phyloP scores from a whole-genome alignment of 1,140 invertebrate species.

The Anoplophora glabripennis region DNA sequence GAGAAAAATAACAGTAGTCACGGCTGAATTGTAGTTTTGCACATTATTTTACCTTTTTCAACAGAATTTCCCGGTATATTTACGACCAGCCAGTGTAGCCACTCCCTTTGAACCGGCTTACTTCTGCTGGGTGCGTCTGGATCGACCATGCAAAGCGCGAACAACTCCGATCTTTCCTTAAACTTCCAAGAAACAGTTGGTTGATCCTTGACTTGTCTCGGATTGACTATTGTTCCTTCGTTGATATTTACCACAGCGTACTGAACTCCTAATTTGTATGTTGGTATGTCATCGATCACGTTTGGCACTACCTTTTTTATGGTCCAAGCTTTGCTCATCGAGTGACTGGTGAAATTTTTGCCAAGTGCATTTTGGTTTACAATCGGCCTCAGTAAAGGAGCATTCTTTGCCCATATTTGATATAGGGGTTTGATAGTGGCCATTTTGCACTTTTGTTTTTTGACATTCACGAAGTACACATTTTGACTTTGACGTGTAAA shows the following conservation, averaged over 20 bases:
- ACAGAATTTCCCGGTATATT: conserved; percentile 81
- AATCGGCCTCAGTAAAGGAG: no score
- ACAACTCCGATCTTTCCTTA: conserved; percentile 50
- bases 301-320: background rate
- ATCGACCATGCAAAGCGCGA: conserved; percentile 76
- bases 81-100: conserved; percentile 86
- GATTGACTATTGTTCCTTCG: conserved; percentile 1
- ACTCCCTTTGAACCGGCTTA: conserved; percentile 68
- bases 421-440: no score
- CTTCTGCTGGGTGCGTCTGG: conserved; percentile 84
- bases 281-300: conserved; percentile 1
- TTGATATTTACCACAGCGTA: background rate
- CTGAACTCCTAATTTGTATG: background rate
- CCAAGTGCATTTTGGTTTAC: background rate
- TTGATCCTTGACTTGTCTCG: conserved; percentile 1
- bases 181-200: background rate
- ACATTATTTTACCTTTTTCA: conserved; percentile 66
- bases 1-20: no score
- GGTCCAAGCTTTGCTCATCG: background rate
- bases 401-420: no score
- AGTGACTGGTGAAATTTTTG: background rate
- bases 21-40: no score
- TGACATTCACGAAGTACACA: no score
- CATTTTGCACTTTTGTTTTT: no score
- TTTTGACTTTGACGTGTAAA: no score